Conservation (phyloP, 1,140 invertebrate genomes). For the Bombus impatiens region DNA sequence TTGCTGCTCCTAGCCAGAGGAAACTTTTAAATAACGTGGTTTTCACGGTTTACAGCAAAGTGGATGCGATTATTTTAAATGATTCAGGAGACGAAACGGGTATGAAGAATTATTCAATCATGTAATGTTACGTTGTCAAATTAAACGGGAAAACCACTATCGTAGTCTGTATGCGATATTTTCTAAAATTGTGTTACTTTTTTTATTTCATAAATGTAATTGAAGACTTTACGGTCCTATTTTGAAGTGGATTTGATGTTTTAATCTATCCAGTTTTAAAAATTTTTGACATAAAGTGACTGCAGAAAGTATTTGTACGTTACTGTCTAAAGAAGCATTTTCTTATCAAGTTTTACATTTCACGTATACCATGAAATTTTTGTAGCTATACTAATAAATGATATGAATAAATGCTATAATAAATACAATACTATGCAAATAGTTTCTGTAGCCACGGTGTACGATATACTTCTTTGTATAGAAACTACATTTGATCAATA, state of each 20-base stretch:
- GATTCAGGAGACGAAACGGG: neutral
- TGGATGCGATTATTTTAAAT: constrained; percentile 11
- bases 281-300: too few species aligned
- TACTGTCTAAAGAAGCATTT: too few species aligned
- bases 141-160: neutral
- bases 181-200: neutral
- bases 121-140: neutral
- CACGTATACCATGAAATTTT: too few species aligned
- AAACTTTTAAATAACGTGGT: constrained; percentile 17
- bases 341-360: too few species aligned
- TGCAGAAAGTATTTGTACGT: too few species aligned
- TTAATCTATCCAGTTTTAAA: too few species aligned
- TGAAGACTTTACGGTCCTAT: neutral
- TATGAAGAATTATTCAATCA: neutral
- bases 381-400: too few species aligned
- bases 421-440: too few species aligned
- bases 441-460: too few species aligned
- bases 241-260: neutral
- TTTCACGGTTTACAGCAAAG: neutral
- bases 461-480: too few species aligned
- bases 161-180: neutral
- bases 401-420: too few species aligned
- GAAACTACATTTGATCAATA: too few species aligned
- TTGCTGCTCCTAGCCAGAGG: neutral
- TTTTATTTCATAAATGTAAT: neutral